Evolutionary conservation across 2,797 vertebrate genomes (phyloP).

Genomic region (Cirrhinus molitorella): DNA sequence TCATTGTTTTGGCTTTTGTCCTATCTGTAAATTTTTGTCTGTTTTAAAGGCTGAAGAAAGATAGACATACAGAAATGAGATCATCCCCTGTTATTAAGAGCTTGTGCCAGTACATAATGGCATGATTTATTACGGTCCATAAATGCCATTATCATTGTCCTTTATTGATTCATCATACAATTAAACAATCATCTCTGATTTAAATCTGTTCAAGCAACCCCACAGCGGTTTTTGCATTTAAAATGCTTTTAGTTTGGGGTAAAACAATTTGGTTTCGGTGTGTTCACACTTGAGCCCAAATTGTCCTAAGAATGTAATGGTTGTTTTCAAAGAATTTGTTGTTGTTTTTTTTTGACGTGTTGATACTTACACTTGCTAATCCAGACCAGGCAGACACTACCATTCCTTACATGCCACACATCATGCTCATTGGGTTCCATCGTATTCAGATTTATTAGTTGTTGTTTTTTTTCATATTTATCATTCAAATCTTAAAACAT

Average conservation of each 20-base stretch:
- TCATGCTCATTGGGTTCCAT: neutral
- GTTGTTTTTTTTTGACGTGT: constrained; percentile 38
- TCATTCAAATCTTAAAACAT: constrained; percentile 1
- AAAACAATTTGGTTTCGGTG: neutral
- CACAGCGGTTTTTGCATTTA: constrained; percentile 7
- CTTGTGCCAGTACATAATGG: constrained; percentile 39
- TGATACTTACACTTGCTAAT: neutral
- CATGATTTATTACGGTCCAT: neutral
- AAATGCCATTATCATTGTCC: constrained; percentile 1
- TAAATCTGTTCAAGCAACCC: neutral
- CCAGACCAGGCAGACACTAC: constrained; percentile 21
- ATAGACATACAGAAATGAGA: constrained; percentile 52
- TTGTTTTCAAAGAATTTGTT: constrained; percentile 37
- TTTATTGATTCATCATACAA: constrained; percentile 20
- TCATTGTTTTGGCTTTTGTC: constrained; percentile 51
- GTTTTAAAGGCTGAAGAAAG: constrained; percentile 65
- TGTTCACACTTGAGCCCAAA: constrained; percentile 12
- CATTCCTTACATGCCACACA: constrained; percentile 7
- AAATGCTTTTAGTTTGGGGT: constrained; percentile 32
- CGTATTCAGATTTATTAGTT: neutral
- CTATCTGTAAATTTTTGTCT: constrained; percentile 38
- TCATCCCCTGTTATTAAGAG: constrained; percentile 47
- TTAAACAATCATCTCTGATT: neutral
- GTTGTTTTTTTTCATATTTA: constrained; percentile 7
- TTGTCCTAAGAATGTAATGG: constrained; percentile 21